A percentile compares a stretch with the other conserved stretches of the same genome.
phyloP scores from a whole-genome alignment of 1,140 invertebrate species.

The Apis laboriosa region DNA sequence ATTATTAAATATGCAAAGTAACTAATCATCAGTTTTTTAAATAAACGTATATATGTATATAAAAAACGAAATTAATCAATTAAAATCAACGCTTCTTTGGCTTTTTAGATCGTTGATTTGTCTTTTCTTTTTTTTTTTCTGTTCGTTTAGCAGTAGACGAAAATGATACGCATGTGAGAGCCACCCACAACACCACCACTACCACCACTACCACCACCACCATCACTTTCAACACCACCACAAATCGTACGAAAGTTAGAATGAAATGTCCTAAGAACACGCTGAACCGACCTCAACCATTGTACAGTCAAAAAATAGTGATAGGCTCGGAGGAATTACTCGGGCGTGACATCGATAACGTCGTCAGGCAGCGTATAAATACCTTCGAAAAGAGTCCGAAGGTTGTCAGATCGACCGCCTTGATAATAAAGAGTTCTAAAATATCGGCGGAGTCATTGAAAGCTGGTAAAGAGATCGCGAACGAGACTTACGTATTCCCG shows the following conservation, averaged over 20 bases:
- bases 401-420: slow-evolving; percentile 77
- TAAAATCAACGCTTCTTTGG: slow-evolving; percentile 64
- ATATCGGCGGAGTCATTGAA: slow-evolving; percentile 54
- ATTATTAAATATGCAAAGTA: too few species aligned
- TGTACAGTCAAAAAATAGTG: slow-evolving; percentile 80
- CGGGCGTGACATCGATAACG: slow-evolving; percentile 76
- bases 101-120: slow-evolving; percentile 78
- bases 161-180: slow-evolving; percentile 80
- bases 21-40: too few species aligned
- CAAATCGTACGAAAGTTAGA: slow-evolving; percentile 75
- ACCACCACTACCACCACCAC: slow-evolving; percentile 61
- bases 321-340: slow-evolving; percentile 78
- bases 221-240: slow-evolving; percentile 73
- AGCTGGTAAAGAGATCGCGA: slow-evolving; percentile 23
- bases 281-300: slow-evolving; percentile 74
- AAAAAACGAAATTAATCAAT: background rate
- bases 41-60: too few species aligned
- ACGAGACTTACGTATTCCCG: slow-evolving; percentile 37
- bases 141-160: slow-evolving; percentile 81
- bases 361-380: slow-evolving; percentile 76
- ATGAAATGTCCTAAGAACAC: slow-evolving; percentile 78
- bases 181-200: slow-evolving; percentile 71
- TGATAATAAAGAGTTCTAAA: slow-evolving; percentile 78
- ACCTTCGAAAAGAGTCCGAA: slow-evolving; percentile 76
- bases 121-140: slow-evolving; percentile 78